Conservation (phyloP, 2,113 vertebrate species). For the Oophaga pumilio region DNA sequence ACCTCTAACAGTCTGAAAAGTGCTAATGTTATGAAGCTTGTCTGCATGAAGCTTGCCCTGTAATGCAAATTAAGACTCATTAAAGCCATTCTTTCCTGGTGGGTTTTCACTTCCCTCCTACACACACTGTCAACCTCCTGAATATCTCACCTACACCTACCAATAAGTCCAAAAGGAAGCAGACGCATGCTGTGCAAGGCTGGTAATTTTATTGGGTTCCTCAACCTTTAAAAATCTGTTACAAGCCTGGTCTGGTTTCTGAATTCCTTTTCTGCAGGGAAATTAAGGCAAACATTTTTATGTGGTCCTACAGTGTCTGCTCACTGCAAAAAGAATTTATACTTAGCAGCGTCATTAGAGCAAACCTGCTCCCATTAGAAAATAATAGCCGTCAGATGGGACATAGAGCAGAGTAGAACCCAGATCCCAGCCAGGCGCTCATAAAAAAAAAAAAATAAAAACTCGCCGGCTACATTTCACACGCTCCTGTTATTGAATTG, state of each 20-base stretch:
- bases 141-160: slow-evolving; percentile 89
- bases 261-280: slow-evolving; percentile 80
- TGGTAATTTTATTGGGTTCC: slow-evolving; percentile 85
- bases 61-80: slow-evolving; percentile 59
- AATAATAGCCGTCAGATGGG: slow-evolving; percentile 91
- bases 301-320: slow-evolving; percentile 88
- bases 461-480: slow-evolving; percentile 68
- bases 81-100: slow-evolving; percentile 69
- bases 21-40: slow-evolving; percentile 59
- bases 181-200: slow-evolving; percentile 87
- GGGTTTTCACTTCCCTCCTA: slow-evolving; percentile 74
- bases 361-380: slow-evolving; percentile 92
- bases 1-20: slow-evolving; percentile 55
- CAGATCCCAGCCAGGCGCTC: slow-evolving; percentile 83
- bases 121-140: slow-evolving; percentile 84
- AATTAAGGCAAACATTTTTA: slow-evolving; percentile 90
- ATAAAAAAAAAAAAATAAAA: slow-evolving; percentile 69
- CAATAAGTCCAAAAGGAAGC: slow-evolving; percentile 83
- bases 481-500: slow-evolving; percentile 61
- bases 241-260: slow-evolving; percentile 83
- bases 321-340: slow-evolving; percentile 89
- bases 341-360: slow-evolving; percentile 92
- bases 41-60: slow-evolving; percentile 55
- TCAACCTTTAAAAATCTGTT: slow-evolving; percentile 82
- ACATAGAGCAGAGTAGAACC: slow-evolving; percentile 93